Evolutionary conservation across 2,797 vertebrate species (phyloP), one percentile per base, ranked within the genome.

Genomic region (Mus minutoides): DNA sequence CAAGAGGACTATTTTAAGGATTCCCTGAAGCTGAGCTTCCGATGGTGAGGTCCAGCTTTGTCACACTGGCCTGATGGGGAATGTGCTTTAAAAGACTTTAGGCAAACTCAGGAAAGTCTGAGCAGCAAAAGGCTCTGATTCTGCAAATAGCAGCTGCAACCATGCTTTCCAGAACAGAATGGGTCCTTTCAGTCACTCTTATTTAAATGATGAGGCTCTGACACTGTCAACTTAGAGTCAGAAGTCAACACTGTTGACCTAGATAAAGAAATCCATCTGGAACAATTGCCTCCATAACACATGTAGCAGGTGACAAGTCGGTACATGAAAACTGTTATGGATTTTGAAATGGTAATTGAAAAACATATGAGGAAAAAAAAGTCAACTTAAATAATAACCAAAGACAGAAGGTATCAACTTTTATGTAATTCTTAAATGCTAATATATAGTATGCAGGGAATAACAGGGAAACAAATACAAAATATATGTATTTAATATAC

Each of bases 1-100:
- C 89, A 95, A 60, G 58, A 94, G 43, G 58, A 56, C 94, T 96
- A 96, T 97, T 97, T 97, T 97, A 97, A 94, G 96, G 95, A 88
- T 93, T 94, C 95, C 96, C 95, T 96, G 88, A 93, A 97, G 96
- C 84, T 94, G 22, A 85, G 43, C 96, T 96, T 95, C 79, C 95
- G 92, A 97, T 58, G 93, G 88, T 75, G 54, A 94, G 67, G 79
- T 49, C 91, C 79, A 88, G 79, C 89, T 95, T 95, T 96, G 91
- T 90, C 95, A 90, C 69, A 52, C 0, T 64, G 83, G 67, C 90
- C 92, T 87, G 79, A 92, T 91, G 90, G 69, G 73, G 16, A 73
- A 73, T 93, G 31, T 88, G 29, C 80, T 96, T 96, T 96, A 62
- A 92, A 95, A 96, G 90, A 96, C 90, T 80, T 96, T 69, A 69